Base-by-base conservation (phyloP, 1,140 invertebrate genomes). In the Eulimnadia texana region DNA sequence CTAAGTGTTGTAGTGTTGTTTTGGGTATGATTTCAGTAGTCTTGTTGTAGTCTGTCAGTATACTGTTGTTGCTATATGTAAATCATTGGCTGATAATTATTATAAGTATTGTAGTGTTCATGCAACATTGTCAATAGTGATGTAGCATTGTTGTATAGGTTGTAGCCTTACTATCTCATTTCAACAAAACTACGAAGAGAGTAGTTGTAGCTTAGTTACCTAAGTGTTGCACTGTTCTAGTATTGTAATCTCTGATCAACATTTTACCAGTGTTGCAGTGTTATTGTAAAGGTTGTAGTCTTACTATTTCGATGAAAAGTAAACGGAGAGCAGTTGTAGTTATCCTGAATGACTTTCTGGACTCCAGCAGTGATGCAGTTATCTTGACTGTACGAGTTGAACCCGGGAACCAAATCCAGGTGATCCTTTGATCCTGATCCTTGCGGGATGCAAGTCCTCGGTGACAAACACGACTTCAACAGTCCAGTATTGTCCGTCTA, bases 401-500 rank as follows among this genome's bases (percentile, higher is more conserved):
- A 61, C 3, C 27, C 50, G 6, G 60, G 60, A 9, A 54, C 60
- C 24, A 52, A 54, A 11, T 51, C 6, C 33, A 20, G 16, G 9
- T 52, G 28, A 33, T 19, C 29, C 51, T 23, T 52, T 3, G 51
- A 16, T 1, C 24, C 50, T 3, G 51, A 16, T 1, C 24, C 50
- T 28, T 42, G 24, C 19, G 51, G 50, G 3, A 61, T 42, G 24
- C 60, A 61, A 11, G 51, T 33, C 19, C 23, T 52, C 9, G 60
- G 60, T 0, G 60, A 61, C 25, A 61, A 22, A 19, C 19, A 13
- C 3, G 24, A 25, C 10, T 16, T 54, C 19, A 1, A 10, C 27
- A 61, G n/a, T 54, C 42, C 60, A 11, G 50, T 53, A 54, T 61
- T 61, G 20, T 61, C 60, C 23, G 53, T 61, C 60, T 61, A 29